These are phyloP conservation scores for Belgica antarctica DNA, from an alignment of 2,888 invertebrate species.

Conservation along the genomic window DNA sequence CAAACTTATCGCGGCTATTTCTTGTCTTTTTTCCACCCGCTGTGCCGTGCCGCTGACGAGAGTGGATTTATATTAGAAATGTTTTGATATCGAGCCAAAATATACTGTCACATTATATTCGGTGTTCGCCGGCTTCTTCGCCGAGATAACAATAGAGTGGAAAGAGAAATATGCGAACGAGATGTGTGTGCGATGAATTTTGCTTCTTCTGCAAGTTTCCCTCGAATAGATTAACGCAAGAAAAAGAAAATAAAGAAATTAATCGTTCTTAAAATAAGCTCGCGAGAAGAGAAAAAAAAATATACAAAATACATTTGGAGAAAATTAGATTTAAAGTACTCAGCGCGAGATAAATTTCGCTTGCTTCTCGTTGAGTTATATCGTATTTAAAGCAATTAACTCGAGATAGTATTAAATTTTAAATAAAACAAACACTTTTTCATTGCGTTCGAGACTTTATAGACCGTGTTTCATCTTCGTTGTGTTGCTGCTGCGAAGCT, in stretches of 20 bases:
- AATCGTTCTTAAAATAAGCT: conserved; percentile 36
- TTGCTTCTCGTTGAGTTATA: conserved; percentile 1
- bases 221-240: neutral
- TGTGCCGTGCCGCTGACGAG: too few species aligned
- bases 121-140: neutral
- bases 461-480: neutral
- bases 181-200: neutral
- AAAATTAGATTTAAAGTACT: conserved; percentile 32
- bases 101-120: conserved; percentile 43
- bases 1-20: conserved; percentile 29
- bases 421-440: conserved; percentile 8
- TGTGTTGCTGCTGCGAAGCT: neutral
- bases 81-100: conserved; percentile 44
- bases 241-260: conserved; percentile 18
- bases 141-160: conserved; percentile 38
- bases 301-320: conserved; percentile 20
- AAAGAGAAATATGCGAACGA: conserved; percentile 10
- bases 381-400: conserved; percentile 31
- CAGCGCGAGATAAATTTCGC: conserved; percentile 31
- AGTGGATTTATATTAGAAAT: conserved; percentile 44
- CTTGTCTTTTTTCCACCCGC: neutral
- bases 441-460: neutral
- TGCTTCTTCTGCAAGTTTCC: neutral
- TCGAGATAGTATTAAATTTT: conserved; percentile 21
- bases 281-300: too few species aligned